Evolutionary conservation across 2,113 vertebrate species (phyloP).

Genomic region (Oncorhynchus keta): DNA sequence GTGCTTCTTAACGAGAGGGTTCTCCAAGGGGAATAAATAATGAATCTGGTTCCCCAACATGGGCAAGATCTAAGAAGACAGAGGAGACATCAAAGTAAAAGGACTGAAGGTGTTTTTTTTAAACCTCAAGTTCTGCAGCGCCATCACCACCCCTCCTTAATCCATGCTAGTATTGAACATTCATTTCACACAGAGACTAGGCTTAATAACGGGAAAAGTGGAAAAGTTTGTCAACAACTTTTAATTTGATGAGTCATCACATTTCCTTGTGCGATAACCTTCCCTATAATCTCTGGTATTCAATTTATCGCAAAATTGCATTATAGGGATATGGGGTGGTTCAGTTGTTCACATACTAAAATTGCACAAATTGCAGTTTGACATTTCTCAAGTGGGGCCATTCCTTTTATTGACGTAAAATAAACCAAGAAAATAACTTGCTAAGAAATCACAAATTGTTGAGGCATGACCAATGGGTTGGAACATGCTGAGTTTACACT

Average conservation of each 20-base stretch:
- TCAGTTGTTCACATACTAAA: slow-evolving; percentile 7
- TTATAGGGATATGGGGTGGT: neutral
- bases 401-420: neutral
- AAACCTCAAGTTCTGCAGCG: too few species aligned
- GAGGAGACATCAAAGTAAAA: too few species aligned
- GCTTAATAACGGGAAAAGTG: neutral
- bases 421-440: neutral
- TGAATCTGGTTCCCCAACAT: neutral
- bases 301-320: neutral
- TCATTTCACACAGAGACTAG: neutral
- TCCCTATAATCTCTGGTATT: neutral
- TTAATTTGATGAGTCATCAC: slow-evolving; percentile 8
- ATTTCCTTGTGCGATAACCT: neutral
- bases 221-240: neutral
- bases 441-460: too few species aligned
- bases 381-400: neutral
- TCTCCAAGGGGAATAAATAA: slow-evolving; percentile 15
- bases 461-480: too few species aligned
- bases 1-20: slow-evolving; percentile 10
- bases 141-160: neutral
- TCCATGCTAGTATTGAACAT: neutral
- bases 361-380: neutral
- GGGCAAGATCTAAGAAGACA: slow-evolving; percentile 3
- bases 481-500: too few species aligned
- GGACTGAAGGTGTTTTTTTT: too few species aligned